Conservation (phyloP, 2,888 invertebrate genomes). For the Allacma fusca region DNA sequence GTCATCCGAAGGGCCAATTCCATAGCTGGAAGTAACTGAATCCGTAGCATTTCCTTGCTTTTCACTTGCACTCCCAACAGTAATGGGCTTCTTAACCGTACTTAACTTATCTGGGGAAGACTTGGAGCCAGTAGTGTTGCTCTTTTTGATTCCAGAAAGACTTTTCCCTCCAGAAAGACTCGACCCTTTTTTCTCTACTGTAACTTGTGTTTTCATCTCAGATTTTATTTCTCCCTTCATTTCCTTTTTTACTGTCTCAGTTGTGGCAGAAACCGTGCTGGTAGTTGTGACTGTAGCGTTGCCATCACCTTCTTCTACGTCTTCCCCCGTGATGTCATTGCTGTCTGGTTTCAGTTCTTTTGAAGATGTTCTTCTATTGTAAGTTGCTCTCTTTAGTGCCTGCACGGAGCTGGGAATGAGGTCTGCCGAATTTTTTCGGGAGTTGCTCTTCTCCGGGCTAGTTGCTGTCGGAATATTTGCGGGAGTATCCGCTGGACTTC, state of each 20-base stretch:
- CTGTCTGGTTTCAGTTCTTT: slow-evolving; percentile 40
- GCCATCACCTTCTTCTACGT: neutral
- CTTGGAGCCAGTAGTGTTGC: neutral
- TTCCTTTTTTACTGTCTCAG: neutral
- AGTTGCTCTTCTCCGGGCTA: neutral
- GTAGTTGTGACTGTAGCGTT: slow-evolving; percentile 5
- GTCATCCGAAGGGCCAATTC: slow-evolving; percentile 82
- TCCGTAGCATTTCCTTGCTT: slow-evolving; percentile 53
- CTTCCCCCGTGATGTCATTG: neutral
- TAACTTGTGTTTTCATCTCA: slow-evolving; percentile 22
- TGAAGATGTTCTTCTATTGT: slow-evolving; percentile 43
- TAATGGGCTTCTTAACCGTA: slow-evolving; percentile 5
- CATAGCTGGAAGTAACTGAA: slow-evolving; percentile 79
- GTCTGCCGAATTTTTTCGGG: slow-evolving; percentile 37
- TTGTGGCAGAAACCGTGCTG: neutral
- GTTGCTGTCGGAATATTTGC: neutral
- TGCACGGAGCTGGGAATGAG: slow-evolving; percentile 6
- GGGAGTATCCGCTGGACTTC: neutral
- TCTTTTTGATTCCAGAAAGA: neutral
- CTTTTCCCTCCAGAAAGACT: neutral
- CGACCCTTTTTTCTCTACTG: neutral
- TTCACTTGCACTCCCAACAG: slow-evolving; percentile 2
- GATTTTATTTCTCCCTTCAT: neutral
- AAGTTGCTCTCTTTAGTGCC: slow-evolving; percentile 32
- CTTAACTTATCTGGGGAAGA: slow-evolving; percentile 14